These are phyloP conservation scores for Falco columbarius DNA, from an alignment of 2,797 vertebrate genomes.

Conservation along the genomic window DNA sequence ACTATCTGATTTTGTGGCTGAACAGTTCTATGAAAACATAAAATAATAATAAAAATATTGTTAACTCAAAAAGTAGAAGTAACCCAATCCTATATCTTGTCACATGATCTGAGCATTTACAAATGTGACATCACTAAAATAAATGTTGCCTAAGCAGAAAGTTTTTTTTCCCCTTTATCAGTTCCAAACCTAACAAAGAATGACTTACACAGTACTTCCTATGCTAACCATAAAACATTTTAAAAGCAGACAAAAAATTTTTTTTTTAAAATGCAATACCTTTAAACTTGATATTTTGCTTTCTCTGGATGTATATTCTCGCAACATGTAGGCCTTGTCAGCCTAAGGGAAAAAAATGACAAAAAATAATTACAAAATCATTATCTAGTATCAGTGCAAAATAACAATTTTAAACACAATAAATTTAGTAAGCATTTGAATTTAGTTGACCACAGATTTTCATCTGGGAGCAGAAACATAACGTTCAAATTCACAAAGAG, in stretches of 20 bases:
- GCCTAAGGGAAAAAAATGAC: slow-evolving; percentile 77
- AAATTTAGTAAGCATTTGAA: neutral
- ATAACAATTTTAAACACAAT: neutral
- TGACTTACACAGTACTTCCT: neutral
- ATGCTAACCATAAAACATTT: neutral
- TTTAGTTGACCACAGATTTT: neutral
- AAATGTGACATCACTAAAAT: neutral
- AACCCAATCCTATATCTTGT: neutral
- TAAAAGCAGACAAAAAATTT: neutral
- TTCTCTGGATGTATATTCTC: slow-evolving; percentile 95
- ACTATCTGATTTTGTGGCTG: neutral
- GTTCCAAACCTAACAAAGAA: neutral
- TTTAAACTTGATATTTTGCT: slow-evolving; percentile 90
- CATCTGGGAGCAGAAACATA: neutral
- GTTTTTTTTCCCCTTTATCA: neutral
- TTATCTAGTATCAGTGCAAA: neutral
- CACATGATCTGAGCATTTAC: neutral
- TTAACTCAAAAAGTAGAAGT: neutral
- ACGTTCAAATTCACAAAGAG: neutral
- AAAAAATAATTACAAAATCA: neutral
- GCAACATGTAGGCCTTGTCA: slow-evolving; percentile 87
- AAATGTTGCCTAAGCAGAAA: neutral
- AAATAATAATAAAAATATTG: neutral
- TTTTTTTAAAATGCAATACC: slow-evolving; percentile 74
- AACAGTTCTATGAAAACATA: neutral